Evolutionary conservation across 2,113 vertebrate genomes (phyloP).

Genomic region (Phalacrocorax brasilianus): DNA sequence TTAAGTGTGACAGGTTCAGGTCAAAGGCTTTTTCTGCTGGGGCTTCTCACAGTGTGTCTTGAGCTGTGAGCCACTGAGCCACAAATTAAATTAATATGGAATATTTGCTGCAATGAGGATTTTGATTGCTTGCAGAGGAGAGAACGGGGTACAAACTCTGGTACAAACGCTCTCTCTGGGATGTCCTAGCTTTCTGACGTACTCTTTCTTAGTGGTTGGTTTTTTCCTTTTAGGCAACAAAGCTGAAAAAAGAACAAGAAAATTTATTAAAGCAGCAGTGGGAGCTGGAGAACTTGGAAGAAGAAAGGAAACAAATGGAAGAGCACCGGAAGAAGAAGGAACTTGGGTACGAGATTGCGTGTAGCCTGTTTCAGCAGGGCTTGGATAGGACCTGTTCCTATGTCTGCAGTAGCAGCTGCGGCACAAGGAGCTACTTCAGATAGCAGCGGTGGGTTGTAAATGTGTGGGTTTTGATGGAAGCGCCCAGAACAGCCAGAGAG

Average conservation of each 20-base stretch:
- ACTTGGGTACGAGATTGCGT: slow-evolving; percentile 72
- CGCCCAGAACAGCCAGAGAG: fast-evolving
- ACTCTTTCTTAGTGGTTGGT: not conserved
- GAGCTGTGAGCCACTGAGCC: not conserved
- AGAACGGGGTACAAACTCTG: not conserved
- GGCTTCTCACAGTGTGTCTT: not conserved
- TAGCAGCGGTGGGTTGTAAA: not conserved
- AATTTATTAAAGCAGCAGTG: slow-evolving; percentile 80
- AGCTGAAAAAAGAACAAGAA: slow-evolving; percentile 88
- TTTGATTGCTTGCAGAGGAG: not conserved
- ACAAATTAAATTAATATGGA: not conserved
- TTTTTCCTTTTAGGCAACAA: slow-evolving; percentile 74
- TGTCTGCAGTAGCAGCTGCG: fast-evolving
- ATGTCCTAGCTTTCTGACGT: not conserved
- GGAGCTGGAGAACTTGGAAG: slow-evolving; percentile 87
- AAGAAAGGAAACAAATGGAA: slow-evolving; percentile 81
- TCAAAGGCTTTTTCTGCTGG: not conserved
- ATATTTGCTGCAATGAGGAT: not conserved
- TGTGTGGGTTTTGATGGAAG: not conserved
- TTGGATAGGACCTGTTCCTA: not conserved
- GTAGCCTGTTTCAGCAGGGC: not conserved
- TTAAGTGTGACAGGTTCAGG: not conserved
- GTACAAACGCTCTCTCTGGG: not conserved
- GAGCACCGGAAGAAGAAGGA: slow-evolving; percentile 78
- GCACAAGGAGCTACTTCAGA: not conserved